Evolutionary conservation across 1,140 invertebrate genomes (phyloP).

Genomic region (Micrasema minimum): DNA sequence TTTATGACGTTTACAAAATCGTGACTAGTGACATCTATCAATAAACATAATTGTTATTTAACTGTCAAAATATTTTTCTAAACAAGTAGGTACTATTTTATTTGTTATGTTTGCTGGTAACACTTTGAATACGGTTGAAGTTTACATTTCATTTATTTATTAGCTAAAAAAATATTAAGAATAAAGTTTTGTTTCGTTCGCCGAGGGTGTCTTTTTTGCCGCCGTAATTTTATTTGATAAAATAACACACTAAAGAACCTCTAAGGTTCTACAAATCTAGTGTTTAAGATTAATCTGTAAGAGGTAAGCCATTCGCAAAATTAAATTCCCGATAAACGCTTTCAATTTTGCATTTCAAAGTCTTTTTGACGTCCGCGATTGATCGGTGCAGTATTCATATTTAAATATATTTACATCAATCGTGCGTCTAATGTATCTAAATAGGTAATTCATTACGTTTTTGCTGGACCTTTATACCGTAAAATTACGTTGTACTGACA

Average conservation of each 20-base stretch:
- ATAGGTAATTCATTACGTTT: not conserved
- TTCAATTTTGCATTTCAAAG: not conserved
- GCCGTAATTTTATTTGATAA: constrained; percentile 21
- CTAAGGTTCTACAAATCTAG: not conserved
- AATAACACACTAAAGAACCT: not conserved
- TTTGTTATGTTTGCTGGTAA: too few species aligned
- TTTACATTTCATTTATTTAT: too few species aligned
- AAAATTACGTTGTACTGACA: not conserved
- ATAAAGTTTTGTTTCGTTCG: too few species aligned
- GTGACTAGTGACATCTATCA: too few species aligned
- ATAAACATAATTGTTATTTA: too few species aligned
- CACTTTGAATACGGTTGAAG: too few species aligned
- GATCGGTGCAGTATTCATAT: not conserved
- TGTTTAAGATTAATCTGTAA: not conserved
- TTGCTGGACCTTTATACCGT: not conserved
- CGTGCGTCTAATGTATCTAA: too few species aligned
- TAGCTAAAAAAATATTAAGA: too few species aligned
- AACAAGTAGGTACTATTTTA: too few species aligned
- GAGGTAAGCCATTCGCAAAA: not conserved
- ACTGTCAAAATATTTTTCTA: too few species aligned
- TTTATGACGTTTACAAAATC: too few species aligned
- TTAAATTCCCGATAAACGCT: not conserved
- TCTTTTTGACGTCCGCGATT: constrained; percentile 5
- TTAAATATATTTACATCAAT: not conserved
- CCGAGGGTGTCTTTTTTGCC: constrained; percentile 1